Evolutionary conservation across 2,888 invertebrate genomes (phyloP).

Genomic region (Euproctis similis): DNA sequence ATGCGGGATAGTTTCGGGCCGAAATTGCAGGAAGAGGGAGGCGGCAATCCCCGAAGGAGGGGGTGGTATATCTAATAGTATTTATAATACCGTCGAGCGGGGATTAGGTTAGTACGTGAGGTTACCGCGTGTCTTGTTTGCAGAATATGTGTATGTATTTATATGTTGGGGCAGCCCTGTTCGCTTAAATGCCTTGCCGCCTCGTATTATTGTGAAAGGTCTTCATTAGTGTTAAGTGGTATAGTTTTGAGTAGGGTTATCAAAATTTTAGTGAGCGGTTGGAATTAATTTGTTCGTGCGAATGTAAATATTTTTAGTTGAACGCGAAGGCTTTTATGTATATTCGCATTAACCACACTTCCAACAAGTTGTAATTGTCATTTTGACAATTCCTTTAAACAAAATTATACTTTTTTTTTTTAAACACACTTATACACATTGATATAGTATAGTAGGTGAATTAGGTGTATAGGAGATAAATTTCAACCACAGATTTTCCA

Average conservation of each 20-base stretch:
- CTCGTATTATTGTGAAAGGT: constrained; percentile 9
- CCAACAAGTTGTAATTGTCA: too few relatives aligned
- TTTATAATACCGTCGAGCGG: constrained; percentile 53
- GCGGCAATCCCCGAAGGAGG: constrained; percentile 28
- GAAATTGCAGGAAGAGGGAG: constrained; percentile 36
- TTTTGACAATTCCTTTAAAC: too few relatives aligned
- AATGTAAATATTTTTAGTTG: too few relatives aligned
- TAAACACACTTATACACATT: too few relatives aligned
- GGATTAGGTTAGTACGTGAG: constrained; percentile 45
- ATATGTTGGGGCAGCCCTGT: constrained; percentile 14
- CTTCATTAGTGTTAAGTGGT: constrained; percentile 12
- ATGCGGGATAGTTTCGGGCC: constrained; percentile 50
- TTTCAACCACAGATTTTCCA: too few relatives aligned
- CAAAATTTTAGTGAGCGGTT: constrained; percentile 1
- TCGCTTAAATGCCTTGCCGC: constrained; percentile 17
- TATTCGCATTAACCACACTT: too few relatives aligned
- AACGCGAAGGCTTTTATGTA: too few relatives aligned
- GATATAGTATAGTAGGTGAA: too few relatives aligned
- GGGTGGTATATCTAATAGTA: constrained; percentile 44
- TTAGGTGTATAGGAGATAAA: too few relatives aligned
- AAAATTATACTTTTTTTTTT: too few relatives aligned
- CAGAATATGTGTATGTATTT: constrained; percentile 27
- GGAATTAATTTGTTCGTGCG: background rate
- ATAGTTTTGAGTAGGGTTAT: constrained; percentile 6
- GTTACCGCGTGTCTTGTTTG: constrained; percentile 27